Conservation (phyloP, 2,797 vertebrate genomes). For the Crenichthys baileyi region DNA sequence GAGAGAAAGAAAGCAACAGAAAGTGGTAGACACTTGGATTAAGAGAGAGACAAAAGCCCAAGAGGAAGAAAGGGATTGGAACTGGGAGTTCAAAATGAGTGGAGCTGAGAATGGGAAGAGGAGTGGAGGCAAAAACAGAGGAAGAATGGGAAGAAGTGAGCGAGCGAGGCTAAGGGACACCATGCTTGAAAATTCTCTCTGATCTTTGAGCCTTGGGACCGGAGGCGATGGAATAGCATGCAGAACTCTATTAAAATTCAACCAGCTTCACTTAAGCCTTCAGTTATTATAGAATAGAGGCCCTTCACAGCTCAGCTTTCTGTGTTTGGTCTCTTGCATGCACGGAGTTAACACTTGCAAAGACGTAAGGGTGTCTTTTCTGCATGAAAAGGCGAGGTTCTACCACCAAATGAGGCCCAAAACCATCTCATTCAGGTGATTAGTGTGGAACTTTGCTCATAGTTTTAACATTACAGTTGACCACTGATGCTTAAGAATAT, state of each 20-base stretch:
- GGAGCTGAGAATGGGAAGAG: conserved; percentile 43
- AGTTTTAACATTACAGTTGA: not conserved
- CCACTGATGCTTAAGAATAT: not conserved
- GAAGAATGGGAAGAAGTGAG: conserved; percentile 40
- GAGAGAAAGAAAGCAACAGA: conserved; percentile 37
- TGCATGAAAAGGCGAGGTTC: not conserved
- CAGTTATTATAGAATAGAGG: conserved; percentile 75
- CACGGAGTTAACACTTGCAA: conserved; percentile 8
- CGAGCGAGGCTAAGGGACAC: conserved; percentile 69
- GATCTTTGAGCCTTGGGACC: conserved; percentile 77
- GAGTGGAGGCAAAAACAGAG: conserved; percentile 32
- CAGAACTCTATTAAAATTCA: conserved; percentile 81
- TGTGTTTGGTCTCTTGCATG: conserved; percentile 50
- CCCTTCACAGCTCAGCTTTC: conserved; percentile 58
- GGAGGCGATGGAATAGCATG: conserved; percentile 75
- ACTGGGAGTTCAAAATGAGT: conserved; percentile 50
- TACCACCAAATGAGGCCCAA: not conserved
- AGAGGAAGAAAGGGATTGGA: conserved; percentile 63
- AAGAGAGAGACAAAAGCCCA: conserved; percentile 70
- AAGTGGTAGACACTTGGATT: conserved; percentile 55
- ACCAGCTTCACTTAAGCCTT: conserved; percentile 64
- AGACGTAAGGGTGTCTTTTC: not conserved
- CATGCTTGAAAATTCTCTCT: conserved; percentile 79
- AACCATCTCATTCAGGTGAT: no score
- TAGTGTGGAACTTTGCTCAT: not conserved